These are phyloP conservation scores for Ecdyonurus torrentis DNA, from an alignment of 2,888 invertebrate species.

Conservation along the genomic window DNA sequence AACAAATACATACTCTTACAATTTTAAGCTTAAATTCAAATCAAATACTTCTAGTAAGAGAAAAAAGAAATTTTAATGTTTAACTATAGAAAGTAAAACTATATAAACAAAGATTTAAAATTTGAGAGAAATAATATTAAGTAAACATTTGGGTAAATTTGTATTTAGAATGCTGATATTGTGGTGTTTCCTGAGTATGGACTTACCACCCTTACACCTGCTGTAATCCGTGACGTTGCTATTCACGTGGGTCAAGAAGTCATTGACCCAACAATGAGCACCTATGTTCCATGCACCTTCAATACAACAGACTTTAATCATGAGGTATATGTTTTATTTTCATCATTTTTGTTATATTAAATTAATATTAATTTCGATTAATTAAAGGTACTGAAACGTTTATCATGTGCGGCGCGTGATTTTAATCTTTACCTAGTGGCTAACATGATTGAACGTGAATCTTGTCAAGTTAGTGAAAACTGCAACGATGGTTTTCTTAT, in stretches of 20 bases:
- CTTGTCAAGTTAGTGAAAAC: not conserved
- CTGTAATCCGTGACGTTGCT: constrained; percentile 25
- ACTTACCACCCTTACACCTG: constrained; percentile 26
- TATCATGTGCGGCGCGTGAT: constrained; percentile 41
- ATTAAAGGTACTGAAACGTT: constrained; percentile 32
- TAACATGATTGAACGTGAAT: constrained; percentile 46
- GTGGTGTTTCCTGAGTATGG: constrained; percentile 58
- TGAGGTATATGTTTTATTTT: not conserved
- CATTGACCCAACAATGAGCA: constrained; percentile 13
- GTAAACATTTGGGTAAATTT: too few species aligned
- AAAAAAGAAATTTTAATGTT: too few species aligned
- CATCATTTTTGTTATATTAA: not conserved
- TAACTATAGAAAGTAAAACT: too few species aligned
- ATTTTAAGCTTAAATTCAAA: too few species aligned
- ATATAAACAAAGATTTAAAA: too few species aligned
- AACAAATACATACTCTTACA: too few species aligned
- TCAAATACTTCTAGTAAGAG: too few species aligned
- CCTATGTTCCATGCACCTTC: not conserved
- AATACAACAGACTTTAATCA: not conserved
- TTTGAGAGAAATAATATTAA: too few species aligned
- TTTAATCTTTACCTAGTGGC: constrained; percentile 47
- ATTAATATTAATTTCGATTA: not conserved
- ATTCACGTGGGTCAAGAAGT: constrained; percentile 19
- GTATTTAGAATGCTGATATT: constrained; percentile 54
- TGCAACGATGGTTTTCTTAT: constrained; percentile 32